Evolutionary conservation across 2,113 vertebrate species (phyloP).

Genomic region (Gavialis gangeticus): DNA sequence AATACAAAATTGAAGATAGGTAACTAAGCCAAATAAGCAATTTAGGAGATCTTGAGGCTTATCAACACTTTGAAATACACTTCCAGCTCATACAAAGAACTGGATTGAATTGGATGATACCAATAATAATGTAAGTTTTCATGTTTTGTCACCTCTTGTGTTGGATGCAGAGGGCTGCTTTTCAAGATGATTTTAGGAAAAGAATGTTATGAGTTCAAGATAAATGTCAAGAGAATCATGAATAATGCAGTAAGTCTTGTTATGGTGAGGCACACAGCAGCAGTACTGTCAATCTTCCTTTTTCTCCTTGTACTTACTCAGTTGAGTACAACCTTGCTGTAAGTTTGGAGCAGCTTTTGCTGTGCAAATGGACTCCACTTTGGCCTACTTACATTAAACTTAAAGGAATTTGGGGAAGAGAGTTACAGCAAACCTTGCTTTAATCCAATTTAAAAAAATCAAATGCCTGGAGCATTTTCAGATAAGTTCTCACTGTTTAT

Average conservation of each 20-base stretch:
- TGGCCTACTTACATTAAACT: neutral
- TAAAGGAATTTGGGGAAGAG: neutral
- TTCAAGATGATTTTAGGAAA: neutral
- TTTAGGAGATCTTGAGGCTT: neutral
- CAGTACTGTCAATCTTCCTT: neutral
- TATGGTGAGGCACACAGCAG: neutral
- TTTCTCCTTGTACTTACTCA: neutral
- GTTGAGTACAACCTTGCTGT: neutral
- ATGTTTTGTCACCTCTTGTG: neutral
- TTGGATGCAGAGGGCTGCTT: neutral
- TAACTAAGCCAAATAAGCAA: rapidly evolving
- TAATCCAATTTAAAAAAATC: neutral
- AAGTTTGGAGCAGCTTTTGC: neutral
- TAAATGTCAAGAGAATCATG: neutral
- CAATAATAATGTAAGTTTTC: neutral
- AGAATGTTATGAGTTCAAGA: neutral
- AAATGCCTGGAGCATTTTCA: neutral
- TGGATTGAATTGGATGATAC: neutral
- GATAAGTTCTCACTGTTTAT: neutral
- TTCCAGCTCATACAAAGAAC: neutral
- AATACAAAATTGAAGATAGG: rapidly evolving
- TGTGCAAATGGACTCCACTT: neutral
- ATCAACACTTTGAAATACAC: neutral
- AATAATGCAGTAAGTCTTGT: neutral
- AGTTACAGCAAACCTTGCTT: neutral